Base-by-base conservation (phyloP, 2,888 invertebrate genomes). In the Drosophila stalkeri region DNA sequence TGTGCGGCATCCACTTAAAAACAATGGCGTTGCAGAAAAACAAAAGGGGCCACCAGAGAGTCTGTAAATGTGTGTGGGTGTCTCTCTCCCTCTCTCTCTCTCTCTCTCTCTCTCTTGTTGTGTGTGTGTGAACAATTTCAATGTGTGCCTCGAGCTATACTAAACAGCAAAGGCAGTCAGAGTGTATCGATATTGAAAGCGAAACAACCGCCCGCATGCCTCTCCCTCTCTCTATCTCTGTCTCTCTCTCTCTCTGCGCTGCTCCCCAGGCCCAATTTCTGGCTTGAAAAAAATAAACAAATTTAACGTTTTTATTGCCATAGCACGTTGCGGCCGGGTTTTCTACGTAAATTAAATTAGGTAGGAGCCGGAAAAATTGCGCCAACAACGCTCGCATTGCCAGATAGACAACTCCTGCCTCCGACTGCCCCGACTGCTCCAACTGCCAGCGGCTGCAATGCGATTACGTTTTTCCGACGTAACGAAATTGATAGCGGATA, bases 251-350 rank as follows among this genome's bases (percentile, higher is more conserved):
- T 27, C 27, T 27, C 27, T 27, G 61, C 31, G 33, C 46, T 43
- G 33, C 41, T 37, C 9, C 20, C 44, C 20, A 2, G 11, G 16
- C 35, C n/a, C 20, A 14, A 1, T 27, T 18, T 1, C 64, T 33
- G 33, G 51, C 44, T 80, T 68, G 72, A 72, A 72, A 88, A 84
- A 84, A 89, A 84, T 86, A 86, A 87, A 86, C 89, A 86, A 86
- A 86, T 86, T 86, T 86, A 85, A 81, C 89, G 89, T 77, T 86
- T 86, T 89, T 86, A 89, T 86, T 87, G 86, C 87, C 80, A 64
- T 66, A 69, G 80, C 85, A 89, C 89, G 86, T 86, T 89, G 88
- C 72, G 80, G 69, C 66, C 70, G 77, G 71, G 65, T 71, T 80
- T 78, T 78, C 80, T 81, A 80, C 88, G 89, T 78, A 89, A 87